Percentiles rank a stretch among this genome's conserved stretches.
Evolutionary conservation across 2,888 invertebrate genomes (phyloP).

Genomic region (Euzophera pinguis): DNA sequence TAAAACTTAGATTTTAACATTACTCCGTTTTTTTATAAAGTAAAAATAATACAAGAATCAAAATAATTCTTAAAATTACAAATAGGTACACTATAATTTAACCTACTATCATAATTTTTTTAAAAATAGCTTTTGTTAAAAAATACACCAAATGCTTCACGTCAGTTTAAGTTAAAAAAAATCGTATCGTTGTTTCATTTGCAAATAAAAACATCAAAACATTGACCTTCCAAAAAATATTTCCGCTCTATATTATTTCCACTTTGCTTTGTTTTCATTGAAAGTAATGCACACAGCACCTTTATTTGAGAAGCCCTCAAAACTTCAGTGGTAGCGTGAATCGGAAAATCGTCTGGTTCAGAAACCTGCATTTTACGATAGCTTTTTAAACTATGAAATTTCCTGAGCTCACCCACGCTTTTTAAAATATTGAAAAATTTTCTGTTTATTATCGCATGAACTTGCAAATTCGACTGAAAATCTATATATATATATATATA

Average conservation of each 20-base stretch:
- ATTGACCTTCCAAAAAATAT: not conserved
- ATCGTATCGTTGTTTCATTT: too few relatives aligned
- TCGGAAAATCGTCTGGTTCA: slow-evolving; percentile 33
- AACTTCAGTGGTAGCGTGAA: slow-evolving; percentile 36
- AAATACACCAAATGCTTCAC: too few relatives aligned
- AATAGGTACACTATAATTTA: too few relatives aligned
- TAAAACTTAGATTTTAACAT: too few relatives aligned
- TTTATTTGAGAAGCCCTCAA: slow-evolving; percentile 45
- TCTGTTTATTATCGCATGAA: not conserved
- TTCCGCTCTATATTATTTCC: slow-evolving; percentile 11
- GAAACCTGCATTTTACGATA: slow-evolving; percentile 26
- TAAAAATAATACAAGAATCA: too few relatives aligned
- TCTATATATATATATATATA: too few relatives aligned
- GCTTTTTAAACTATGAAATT: slow-evolving; percentile 32
- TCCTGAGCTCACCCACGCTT: slow-evolving; percentile 25
- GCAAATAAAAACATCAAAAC: not conserved
- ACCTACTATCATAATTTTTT: too few relatives aligned
- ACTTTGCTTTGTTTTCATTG: slow-evolving; percentile 27
- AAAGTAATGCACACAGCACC: slow-evolving; percentile 32
- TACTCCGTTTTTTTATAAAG: too few relatives aligned
- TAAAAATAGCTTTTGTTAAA: too few relatives aligned
- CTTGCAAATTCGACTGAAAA: not conserved
- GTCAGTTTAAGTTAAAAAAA: too few relatives aligned
- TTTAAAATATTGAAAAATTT: slow-evolving; percentile 25
- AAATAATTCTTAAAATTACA: too few relatives aligned